These are phyloP conservation scores for Anticlea derivata DNA, from an alignment of 2,888 invertebrate genomes.

Conservation along the genomic window DNA sequence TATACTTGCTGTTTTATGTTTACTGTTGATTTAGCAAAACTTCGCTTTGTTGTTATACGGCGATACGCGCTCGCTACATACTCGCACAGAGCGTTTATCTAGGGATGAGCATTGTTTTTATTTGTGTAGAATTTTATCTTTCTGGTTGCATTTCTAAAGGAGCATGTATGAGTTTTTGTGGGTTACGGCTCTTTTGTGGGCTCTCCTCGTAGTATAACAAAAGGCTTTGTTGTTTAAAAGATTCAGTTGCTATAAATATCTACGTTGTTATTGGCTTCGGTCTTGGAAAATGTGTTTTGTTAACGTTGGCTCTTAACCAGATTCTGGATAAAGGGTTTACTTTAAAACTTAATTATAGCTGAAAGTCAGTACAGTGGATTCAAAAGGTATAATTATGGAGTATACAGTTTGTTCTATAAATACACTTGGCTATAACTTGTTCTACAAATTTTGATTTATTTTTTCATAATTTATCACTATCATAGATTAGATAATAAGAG, in stretches of 20 bases:
- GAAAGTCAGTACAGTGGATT: too few species aligned
- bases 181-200: conserved; percentile 17
- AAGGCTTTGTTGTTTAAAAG: conserved; percentile 19
- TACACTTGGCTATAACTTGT: too few species aligned
- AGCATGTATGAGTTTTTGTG: conserved; percentile 6
- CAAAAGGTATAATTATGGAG: too few species aligned
- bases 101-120: conserved; percentile 13
- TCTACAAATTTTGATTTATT: too few species aligned
- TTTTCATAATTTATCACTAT: too few species aligned
- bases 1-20: too few species aligned
- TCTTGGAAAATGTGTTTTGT: too few species aligned
- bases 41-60: neutral
- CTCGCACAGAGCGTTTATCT: neutral
- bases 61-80: neutral
- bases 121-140: conserved; percentile 18
- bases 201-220: conserved; percentile 7
- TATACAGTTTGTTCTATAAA: too few species aligned
- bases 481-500: too few species aligned
- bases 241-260: conserved; percentile 8
- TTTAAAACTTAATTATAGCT: too few species aligned
- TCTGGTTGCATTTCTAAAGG: conserved; percentile 21
- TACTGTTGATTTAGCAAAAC: neutral
- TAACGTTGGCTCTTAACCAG: too few species aligned
- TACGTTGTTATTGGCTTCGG: neutral
- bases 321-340: too few species aligned